Base-by-base conservation (phyloP, 1,140 invertebrate species). In the Pogonomyrmex californicus region DNA sequence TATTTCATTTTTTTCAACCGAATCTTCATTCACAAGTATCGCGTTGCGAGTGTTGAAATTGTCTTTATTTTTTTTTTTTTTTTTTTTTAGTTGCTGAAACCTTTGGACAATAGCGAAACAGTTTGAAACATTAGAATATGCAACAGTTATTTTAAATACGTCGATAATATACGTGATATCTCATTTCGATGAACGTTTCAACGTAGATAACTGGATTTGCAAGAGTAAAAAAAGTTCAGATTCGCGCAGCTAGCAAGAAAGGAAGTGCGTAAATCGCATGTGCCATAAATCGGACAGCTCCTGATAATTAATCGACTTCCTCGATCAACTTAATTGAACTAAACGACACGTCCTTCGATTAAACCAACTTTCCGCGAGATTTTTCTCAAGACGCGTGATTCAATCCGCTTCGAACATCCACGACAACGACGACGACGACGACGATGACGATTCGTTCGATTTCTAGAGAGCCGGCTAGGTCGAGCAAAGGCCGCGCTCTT, bases 401-500 rank as follows among this genome's bases (percentile, higher is more conserved):
- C 79, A 83, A 73, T 60, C 30, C 51, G 41, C 68, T 49, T 17
- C 17, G 33, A 58, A 49, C 63, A 33, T 82, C 41, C 38, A 30
- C 41, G 51, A 56, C 51, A 36, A 71, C 77, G 14, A 47, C 41
- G 33, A 58, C 30, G 33, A 79, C 7, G 62, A 79, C 44, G 12
- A 49, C 30, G 58, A 68, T 33, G 62, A 38, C 33, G 23, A 66
- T 63, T 54, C 38, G 38, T 70, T 17, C 66, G 51, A 73, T 9
- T 83, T n/a, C 79, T 73, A 60, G 51, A 82, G 14, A 58, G 66
- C 23, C 38, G 38, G 38, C 41, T 73, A 73, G 54, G 33, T 49
- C 79, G 68, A 83, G 60, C 73, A 75, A 63, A 81, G 83, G 75
- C 58, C 83, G 63, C 51, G 54, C 23, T 86, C 77, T 86, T 83